Evolutionary conservation across 2,888 invertebrate species (phyloP).

Genomic region (Neoaliturus tenellus): DNA sequence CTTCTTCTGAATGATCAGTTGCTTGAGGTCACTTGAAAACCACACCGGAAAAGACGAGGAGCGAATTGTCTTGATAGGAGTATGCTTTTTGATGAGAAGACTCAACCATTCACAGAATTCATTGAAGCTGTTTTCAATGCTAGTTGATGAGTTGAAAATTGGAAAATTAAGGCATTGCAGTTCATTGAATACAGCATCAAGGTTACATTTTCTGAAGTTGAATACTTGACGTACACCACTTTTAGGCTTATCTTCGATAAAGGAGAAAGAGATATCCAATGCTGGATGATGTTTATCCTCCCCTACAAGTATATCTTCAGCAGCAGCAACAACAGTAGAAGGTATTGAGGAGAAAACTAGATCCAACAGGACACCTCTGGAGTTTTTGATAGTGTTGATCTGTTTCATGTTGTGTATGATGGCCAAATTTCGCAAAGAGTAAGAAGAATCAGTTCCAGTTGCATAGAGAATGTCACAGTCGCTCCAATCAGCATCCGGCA

Average conservation of each 20-base stretch:
- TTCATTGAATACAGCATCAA: not conserved
- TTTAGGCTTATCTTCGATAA: not conserved
- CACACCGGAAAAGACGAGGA: not conserved
- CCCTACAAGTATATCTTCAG: not conserved
- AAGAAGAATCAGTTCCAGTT: not conserved
- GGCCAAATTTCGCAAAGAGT: not conserved
- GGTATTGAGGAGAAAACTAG: conserved; percentile 17
- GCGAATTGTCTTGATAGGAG: not conserved
- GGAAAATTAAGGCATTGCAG: not conserved
- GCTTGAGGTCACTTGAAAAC: not conserved
- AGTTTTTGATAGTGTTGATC: not conserved
- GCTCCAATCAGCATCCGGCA: not conserved
- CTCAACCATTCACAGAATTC: not conserved
- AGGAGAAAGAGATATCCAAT: not conserved
- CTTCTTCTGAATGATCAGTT: not conserved
- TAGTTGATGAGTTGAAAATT: no score
- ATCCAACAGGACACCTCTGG: not conserved
- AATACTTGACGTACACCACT: not conserved
- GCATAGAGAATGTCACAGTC: not conserved
- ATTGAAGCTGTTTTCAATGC: not conserved
- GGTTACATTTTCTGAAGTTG: not conserved
- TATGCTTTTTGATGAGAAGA: not conserved
- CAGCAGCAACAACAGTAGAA: not conserved
- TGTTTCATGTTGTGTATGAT: not conserved
- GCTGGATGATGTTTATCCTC: conserved; percentile 45